A percentile compares a stretch with the other conserved stretches of the same genome.
These are phyloP conservation scores for Lampris megalopsis DNA, from an alignment of 2,113 vertebrate genomes.

Conservation along the genomic window DNA sequence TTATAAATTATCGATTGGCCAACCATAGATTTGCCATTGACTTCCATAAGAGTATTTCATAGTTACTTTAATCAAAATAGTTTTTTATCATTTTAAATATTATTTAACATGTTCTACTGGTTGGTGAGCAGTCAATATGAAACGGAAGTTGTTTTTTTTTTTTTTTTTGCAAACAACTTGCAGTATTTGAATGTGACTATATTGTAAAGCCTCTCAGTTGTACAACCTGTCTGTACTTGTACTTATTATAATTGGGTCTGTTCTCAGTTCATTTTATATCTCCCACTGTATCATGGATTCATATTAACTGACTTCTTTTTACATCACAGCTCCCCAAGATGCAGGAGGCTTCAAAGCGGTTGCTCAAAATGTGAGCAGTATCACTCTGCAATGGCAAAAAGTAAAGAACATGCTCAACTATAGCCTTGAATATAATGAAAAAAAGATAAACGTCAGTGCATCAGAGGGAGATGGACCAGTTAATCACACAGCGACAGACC, in stretches of 20 bases:
- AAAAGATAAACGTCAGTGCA: accelerated
- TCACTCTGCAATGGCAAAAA: slow-evolving; percentile 52
- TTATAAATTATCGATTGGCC: too few relatives aligned
- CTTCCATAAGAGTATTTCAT: too few relatives aligned
- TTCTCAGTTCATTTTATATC: not conserved
- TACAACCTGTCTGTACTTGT: too few relatives aligned
- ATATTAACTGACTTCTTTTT: not conserved
- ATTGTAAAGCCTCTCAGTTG: too few relatives aligned
- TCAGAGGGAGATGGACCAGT: not conserved
- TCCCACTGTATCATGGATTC: too few relatives aligned
- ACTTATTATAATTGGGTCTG: not conserved
- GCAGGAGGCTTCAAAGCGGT: not conserved
- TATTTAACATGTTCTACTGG: too few relatives aligned
- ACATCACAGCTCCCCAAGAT: not conserved
- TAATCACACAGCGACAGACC: accelerated
- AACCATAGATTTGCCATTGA: too few relatives aligned
- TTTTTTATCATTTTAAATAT: too few relatives aligned
- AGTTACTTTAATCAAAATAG: too few relatives aligned
- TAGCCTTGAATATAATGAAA: not conserved
- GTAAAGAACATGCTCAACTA: not conserved
- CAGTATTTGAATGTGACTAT: not conserved
- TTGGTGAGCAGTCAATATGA: too few relatives aligned
- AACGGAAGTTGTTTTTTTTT: too few relatives aligned
- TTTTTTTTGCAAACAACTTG: not conserved
- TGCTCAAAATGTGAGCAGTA: slow-evolving; percentile 17